These are phyloP conservation scores for Odontamblyopus lacepedii DNA, from an alignment of 2,797 vertebrate genomes.

Conservation along the genomic window DNA sequence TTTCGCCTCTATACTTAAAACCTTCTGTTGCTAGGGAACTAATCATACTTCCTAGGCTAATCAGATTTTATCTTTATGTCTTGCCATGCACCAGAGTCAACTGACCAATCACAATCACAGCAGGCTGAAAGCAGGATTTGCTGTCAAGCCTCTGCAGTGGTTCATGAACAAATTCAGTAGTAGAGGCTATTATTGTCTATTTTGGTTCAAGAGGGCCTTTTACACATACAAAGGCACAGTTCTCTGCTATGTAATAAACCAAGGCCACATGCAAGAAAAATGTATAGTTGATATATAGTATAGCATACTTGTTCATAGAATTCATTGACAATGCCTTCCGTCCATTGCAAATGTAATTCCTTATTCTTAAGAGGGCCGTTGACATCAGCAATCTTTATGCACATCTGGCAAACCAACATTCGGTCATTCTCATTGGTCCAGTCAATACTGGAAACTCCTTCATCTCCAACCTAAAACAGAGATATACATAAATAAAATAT, in stretches of 20 bases:
- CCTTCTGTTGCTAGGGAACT: conserved; percentile 26
- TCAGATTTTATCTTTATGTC: conserved; percentile 38
- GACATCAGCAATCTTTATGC: conserved; percentile 96
- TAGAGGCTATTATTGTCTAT: conserved; percentile 17
- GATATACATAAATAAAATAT: neutral
- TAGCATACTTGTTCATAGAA: conserved; percentile 84
- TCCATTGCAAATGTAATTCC: conserved; percentile 96
- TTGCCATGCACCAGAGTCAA: conserved; percentile 8
- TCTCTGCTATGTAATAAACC: neutral
- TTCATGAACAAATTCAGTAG: conserved; percentile 42
- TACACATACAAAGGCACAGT: conserved; percentile 1
- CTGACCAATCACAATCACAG: conserved; percentile 35
- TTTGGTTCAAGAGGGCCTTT: conserved; percentile 12
- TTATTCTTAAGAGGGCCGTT: conserved; percentile 95
- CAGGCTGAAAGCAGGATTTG: conserved; percentile 48
- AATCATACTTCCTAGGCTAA: conserved; percentile 21
- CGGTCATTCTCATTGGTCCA: conserved; percentile 97
- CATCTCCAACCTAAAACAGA: conserved; percentile 87
- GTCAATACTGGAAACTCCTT: conserved; percentile 88
- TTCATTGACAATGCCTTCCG: conserved; percentile 96
- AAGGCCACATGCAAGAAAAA: neutral
- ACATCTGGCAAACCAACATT: conserved; percentile 96
- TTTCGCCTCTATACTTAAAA: conserved; percentile 3
- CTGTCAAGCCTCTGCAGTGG: conserved; percentile 43
- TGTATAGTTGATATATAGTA: neutral